Conservation (phyloP, 2,113 vertebrate species). For the Entelurus aequoreus region DNA sequence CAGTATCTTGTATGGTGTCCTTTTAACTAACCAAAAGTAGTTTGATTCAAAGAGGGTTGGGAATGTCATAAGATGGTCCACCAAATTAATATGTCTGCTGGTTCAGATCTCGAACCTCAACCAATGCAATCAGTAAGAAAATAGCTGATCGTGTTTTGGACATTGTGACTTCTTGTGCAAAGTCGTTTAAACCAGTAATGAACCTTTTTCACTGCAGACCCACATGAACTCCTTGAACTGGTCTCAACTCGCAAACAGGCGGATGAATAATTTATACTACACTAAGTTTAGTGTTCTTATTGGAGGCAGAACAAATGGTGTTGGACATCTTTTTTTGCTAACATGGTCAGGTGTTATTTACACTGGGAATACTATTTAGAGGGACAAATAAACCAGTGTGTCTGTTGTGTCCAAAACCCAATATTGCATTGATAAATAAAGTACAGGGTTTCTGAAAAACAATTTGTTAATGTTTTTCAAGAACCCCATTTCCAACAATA, state of each 20-base stretch:
- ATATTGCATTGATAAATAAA: slow-evolving; percentile 19
- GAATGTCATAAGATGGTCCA: background rate
- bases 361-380: slow-evolving; percentile 11
- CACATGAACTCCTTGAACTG: slow-evolving; percentile 3
- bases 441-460: slow-evolving; percentile 42
- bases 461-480: slow-evolving; percentile 29
- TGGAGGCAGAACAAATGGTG: slow-evolving; percentile 4
- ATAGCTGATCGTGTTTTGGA: background rate
- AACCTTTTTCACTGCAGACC: slow-evolving; percentile 5
- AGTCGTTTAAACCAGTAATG: background rate
- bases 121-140: background rate
- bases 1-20: background rate
- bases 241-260: background rate
- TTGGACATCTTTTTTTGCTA: slow-evolving; percentile 5
- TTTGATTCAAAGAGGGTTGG: background rate
- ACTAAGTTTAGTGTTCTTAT: slow-evolving; percentile 7
- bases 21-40: too few relatives aligned
- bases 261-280: slow-evolving; percentile 12
- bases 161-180: background rate
- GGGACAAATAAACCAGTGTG: background rate
- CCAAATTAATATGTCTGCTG: too few relatives aligned
- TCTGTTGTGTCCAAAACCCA: background rate
- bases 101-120: background rate
- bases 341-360: slow-evolving; percentile 15
- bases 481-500: slow-evolving; percentile 20